Conservation (phyloP, 1,140 invertebrate species). For the Drosophila tropicalis region DNA sequence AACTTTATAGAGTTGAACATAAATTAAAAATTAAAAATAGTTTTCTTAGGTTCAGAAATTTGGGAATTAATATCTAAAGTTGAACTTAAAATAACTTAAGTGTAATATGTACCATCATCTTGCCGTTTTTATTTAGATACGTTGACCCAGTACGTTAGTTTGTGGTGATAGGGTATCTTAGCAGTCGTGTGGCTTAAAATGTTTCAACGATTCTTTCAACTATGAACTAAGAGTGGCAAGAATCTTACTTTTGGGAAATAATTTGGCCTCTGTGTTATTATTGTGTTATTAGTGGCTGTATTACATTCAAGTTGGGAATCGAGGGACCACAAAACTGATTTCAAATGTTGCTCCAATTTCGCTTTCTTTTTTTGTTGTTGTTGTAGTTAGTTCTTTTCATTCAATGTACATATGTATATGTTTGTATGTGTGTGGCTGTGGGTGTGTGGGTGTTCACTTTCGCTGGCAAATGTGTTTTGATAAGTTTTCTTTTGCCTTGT, state of each 20-base stretch:
- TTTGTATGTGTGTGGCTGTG: conserved; percentile 22
- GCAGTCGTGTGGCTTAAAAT: too few species aligned
- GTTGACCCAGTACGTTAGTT: too few species aligned
- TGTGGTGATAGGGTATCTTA: not conserved
- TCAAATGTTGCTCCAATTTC: conserved; percentile 38
- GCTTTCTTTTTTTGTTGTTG: not conserved
- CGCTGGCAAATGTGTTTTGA: conserved; percentile 54
- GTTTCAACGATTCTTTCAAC: not conserved
- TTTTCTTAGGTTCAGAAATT: too few species aligned
- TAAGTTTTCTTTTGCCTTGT: conserved; percentile 40
- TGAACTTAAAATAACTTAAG: too few species aligned
- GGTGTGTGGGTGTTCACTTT: conserved; percentile 44
- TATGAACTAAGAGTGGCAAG: conserved; percentile 15
- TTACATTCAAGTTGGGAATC: conserved; percentile 1
- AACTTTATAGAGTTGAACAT: too few species aligned
- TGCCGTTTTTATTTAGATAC: too few species aligned
- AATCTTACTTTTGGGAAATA: conserved; percentile 46
- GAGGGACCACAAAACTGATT: conserved; percentile 34
- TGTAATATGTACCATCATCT: too few species aligned
- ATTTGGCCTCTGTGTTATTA: conserved; percentile 40
- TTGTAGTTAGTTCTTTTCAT: not conserved
- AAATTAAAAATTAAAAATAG: too few species aligned
- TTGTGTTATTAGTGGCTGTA: conserved; percentile 39
- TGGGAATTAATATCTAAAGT: too few species aligned
- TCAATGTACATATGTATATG: too few species aligned